Conservation (phyloP, 1,140 invertebrate genomes). For the Drosophila rhopaloa region DNA sequence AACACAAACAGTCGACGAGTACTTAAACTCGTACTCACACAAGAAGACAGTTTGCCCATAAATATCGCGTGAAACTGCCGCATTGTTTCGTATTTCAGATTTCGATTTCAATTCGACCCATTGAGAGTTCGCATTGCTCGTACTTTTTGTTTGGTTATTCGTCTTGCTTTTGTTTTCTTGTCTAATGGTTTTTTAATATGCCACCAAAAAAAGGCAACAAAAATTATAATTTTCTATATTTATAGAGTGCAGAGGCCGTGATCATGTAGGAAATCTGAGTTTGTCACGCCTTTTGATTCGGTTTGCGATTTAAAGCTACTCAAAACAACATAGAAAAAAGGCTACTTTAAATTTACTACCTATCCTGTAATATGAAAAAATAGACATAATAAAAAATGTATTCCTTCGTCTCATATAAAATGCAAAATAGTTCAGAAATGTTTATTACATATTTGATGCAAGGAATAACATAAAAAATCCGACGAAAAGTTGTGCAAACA, state of each 20-base stretch:
- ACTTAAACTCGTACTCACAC: slow-evolving; percentile 7
- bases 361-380: not conserved
- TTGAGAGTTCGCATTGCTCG: slow-evolving; percentile 23
- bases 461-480: not conserved
- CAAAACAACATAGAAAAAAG: slow-evolving; percentile 4
- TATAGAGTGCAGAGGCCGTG: slow-evolving; percentile 15
- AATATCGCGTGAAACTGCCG: slow-evolving; percentile 41
- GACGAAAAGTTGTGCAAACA: too few relatives aligned
- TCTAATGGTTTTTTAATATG: slow-evolving; percentile 48
- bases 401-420: too few relatives aligned
- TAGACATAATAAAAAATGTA: not conserved
- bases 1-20: slow-evolving; percentile 38
- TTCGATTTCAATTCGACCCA: slow-evolving; percentile 41
- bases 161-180: slow-evolving; percentile 13
- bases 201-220: slow-evolving; percentile 17
- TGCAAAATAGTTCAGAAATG: too few relatives aligned
- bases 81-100: slow-evolving; percentile 46
- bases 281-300: slow-evolving; percentile 39
- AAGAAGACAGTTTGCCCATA: slow-evolving; percentile 52
- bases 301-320: slow-evolving; percentile 2
- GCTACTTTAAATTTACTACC: not conserved
- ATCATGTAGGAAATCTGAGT: slow-evolving; percentile 37
- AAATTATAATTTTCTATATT: slow-evolving; percentile 23
- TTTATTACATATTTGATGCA: not conserved
- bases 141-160: slow-evolving; percentile 14